A percentile compares a stretch with the other conserved stretches of the same genome.
phyloP scores from a whole-genome alignment of 2,888 invertebrate genomes.

The Sphecodes monilicornis region DNA sequence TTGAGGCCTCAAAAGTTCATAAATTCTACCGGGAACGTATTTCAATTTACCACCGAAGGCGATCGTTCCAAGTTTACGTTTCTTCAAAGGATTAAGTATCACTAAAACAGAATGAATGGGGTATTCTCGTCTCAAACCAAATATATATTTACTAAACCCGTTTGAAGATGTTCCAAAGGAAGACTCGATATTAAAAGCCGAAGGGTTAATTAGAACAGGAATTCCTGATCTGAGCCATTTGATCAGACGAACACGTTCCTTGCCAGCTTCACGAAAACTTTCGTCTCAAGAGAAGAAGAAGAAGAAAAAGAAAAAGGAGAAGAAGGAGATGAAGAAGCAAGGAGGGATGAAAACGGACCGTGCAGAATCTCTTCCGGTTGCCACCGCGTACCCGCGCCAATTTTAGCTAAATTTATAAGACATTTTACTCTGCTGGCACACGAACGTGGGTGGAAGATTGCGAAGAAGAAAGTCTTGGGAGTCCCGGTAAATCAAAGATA shows the following conservation, averaged over 20 bases:
- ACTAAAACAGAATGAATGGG: neutral
- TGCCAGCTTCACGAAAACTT: neutral
- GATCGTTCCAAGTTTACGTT: neutral
- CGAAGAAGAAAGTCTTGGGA: slow-evolving; percentile 33
- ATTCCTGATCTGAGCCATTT: neutral
- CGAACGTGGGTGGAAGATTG: slow-evolving; percentile 35
- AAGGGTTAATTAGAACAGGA: neutral
- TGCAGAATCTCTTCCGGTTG: slow-evolving; percentile 3
- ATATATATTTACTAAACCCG: neutral
- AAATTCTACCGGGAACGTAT: neutral
- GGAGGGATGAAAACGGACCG: neutral
- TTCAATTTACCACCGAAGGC: neutral
- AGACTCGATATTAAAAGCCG: neutral
- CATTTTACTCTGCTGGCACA: slow-evolving; percentile 17
- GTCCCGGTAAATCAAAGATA: neutral
- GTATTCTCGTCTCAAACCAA: neutral
- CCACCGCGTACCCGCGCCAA: neutral
- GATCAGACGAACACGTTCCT: neutral
- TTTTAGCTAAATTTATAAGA: slow-evolving; percentile 15
- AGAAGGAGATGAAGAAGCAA: neutral
- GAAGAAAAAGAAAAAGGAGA: neutral
- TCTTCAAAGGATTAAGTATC: neutral
- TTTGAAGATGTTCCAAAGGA: neutral
- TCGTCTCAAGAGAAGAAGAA: neutral
- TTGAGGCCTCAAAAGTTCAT: neutral